Evolutionary conservation across 2,113 vertebrate species (phyloP).

Genomic region (Gyps fulvus): DNA sequence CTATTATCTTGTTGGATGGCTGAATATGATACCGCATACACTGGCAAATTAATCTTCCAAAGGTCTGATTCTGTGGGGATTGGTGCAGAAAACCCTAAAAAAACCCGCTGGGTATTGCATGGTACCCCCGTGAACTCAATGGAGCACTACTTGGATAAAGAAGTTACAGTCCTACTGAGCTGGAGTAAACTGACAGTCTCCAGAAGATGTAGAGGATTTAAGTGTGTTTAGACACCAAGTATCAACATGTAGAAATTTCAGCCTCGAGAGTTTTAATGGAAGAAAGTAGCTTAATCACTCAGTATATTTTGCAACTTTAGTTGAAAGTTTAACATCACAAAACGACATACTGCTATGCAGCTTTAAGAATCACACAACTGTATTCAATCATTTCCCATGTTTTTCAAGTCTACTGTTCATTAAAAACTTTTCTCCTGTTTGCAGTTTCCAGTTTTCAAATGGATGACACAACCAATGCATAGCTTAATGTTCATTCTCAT

Average conservation of each 20-base stretch:
- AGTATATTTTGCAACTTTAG: constrained; percentile 25
- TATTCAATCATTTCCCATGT: constrained; percentile 27
- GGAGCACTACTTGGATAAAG: background rate
- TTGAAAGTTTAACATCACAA: constrained; percentile 29
- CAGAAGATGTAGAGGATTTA: background rate
- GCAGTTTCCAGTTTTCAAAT: constrained; percentile 9
- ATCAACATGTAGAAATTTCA: constrained; percentile 29
- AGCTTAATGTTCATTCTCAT: constrained; percentile 51
- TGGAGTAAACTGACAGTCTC: background rate
- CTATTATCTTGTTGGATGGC: background rate
- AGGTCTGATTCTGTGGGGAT: background rate
- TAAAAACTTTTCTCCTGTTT: background rate
- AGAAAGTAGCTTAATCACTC: constrained; percentile 36
- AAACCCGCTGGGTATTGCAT: background rate
- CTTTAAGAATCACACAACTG: constrained; percentile 45
- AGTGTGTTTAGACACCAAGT: background rate
- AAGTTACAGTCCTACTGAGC: background rate
- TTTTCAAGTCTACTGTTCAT: constrained; percentile 41
- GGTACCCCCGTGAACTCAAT: background rate
- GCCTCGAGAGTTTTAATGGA: constrained; percentile 41
- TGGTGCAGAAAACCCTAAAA: background rate
- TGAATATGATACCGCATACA: background rate
- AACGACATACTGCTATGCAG: constrained; percentile 42
- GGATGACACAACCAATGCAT: constrained; percentile 24
- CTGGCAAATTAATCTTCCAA: background rate